Conservation (phyloP, 2,113 vertebrate species). For the Tichodroma muraria region DNA sequence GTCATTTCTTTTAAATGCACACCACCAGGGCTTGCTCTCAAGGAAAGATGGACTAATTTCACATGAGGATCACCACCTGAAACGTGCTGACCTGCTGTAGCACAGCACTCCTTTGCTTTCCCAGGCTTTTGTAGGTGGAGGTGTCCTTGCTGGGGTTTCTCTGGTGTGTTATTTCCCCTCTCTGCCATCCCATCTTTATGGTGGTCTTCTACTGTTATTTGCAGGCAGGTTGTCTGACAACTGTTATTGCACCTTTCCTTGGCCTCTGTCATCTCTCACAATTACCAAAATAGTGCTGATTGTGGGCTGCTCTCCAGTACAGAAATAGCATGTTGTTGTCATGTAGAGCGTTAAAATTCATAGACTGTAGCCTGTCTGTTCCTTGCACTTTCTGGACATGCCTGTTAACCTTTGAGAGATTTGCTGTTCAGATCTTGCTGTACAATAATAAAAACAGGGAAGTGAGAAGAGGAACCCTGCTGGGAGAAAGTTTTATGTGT, state of each 20-base stretch:
- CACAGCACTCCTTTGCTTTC: neutral
- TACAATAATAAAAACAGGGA: conserved; percentile 32
- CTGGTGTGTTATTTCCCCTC: neutral
- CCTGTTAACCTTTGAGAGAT: conserved; percentile 58
- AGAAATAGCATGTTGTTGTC: conserved; percentile 60
- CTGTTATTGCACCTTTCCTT: conserved; percentile 32
- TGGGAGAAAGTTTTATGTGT: neutral
- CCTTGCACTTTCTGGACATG: conserved; percentile 27
- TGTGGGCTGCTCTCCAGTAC: conserved; percentile 6
- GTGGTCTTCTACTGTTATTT: neutral
- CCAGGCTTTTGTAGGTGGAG: neutral
- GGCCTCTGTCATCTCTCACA: conserved; percentile 40
- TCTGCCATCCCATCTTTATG: neutral
- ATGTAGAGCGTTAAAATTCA: conserved; percentile 61
- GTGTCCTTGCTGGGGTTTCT: neutral
- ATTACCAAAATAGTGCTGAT: conserved; percentile 11
- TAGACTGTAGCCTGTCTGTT: neutral
- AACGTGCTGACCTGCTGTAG: neutral
- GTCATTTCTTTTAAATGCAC: neutral
- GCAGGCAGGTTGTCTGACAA: neutral
- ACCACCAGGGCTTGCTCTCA: neutral
- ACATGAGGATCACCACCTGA: neutral
- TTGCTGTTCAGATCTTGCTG: neutral
- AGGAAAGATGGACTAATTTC: neutral
- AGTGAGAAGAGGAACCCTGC: neutral